Evolutionary conservation across 2,888 invertebrate genomes (phyloP), one percentile per base, ranked within the genome.

Genomic region (Noctua janthina): DNA sequence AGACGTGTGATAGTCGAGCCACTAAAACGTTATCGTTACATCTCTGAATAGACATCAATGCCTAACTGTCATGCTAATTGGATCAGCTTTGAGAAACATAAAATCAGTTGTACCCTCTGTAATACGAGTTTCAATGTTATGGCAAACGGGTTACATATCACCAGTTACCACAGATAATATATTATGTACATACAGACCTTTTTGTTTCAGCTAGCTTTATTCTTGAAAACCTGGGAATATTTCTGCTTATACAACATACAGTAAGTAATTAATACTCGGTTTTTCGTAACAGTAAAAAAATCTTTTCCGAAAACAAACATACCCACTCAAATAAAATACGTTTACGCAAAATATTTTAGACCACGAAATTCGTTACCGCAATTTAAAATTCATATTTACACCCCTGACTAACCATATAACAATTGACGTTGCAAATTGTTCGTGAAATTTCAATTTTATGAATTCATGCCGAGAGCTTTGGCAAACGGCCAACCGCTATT

Each of bases 361-460:
- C 75, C 70, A 39, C 35, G 11, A 83, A 87, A 77, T 83, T 79
- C 72, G 71, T 87, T 80, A 64, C 67, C 67, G 72, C 69, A 79
- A 84, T 90, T 82, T 81, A 76, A 86, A 86, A 90, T 90, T 88
- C 87, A 90, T 89, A 86, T 89, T 89, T 82, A 82, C 78, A 76
- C 54, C 66, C 78, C 66, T 70, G 71, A 85, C 81, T 80, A 83
- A 85, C 85, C 81, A 83, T 84, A 84, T 79, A 88, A 90, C 87
- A 90, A 89, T 88, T 81, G 87, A 87, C 74, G 82, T 80, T 76
- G 84, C 80, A 90, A 87, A 89, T 88, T 90, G 87, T 86, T 89
- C 81, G 85, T 85, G 80, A 89, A 91, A 89, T 90, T 91, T 90
- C 83, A 89, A 86, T 90, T 91, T 89, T 89, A 90, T 88, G 88